Conservation (phyloP, 2,888 invertebrate species). For the Zygogramma bicolorata region DNA sequence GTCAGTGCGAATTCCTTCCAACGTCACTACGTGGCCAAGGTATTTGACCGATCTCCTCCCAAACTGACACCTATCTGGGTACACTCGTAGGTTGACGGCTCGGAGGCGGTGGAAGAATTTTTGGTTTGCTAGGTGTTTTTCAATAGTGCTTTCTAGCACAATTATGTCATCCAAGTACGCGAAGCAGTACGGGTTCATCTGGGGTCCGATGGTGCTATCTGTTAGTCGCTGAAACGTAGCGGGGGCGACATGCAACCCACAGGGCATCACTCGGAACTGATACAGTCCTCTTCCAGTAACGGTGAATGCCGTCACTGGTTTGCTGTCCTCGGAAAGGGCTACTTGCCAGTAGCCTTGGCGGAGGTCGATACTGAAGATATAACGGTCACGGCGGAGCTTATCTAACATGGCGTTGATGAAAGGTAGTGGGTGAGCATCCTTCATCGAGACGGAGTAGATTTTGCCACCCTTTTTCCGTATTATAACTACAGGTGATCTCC, state of each 20-base stretch:
- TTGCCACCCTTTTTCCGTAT: constrained; percentile 37
- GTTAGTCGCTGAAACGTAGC: background rate
- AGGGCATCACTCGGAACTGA: constrained; percentile 55
- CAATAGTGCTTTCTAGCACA: background rate
- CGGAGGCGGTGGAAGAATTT: background rate
- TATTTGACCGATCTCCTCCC: background rate
- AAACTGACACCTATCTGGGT: background rate
- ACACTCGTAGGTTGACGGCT: background rate
- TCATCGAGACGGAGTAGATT: constrained; percentile 28
- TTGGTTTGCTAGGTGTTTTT: background rate
- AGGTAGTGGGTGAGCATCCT: constrained; percentile 51
- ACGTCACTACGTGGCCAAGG: background rate
- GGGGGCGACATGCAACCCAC: constrained; percentile 50
- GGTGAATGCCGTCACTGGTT: background rate
- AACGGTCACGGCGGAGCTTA: constrained; percentile 45
- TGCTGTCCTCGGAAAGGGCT: constrained; percentile 25
- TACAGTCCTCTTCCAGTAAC: constrained; percentile 54
- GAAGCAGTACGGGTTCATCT: background rate
- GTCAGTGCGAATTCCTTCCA: background rate
- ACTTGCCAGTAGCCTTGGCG: constrained; percentile 55
- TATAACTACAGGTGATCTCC: constrained; percentile 37
- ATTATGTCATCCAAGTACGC: background rate
- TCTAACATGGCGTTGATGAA: constrained; percentile 50
- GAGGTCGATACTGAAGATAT: constrained; percentile 35
- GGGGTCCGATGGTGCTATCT: background rate